Evolutionary conservation across 2,113 vertebrate genomes (phyloP), one percentile per base, ranked within the genome.

Genomic region (Pristiophorus japonicus): DNA sequence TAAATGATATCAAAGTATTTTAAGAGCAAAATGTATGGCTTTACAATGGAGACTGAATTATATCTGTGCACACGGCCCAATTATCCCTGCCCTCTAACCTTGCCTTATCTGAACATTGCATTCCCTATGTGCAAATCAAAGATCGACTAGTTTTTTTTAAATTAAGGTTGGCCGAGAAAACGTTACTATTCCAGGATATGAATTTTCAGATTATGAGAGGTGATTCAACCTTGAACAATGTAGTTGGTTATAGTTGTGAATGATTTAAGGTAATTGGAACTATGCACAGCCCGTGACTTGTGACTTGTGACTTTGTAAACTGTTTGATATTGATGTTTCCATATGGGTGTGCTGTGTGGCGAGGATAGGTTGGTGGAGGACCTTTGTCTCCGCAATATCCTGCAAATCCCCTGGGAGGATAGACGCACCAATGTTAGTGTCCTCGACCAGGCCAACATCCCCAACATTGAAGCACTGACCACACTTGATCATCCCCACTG

Each of bases 211-310:
- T 67, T 67, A 8, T 18, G 24, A 67, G 14, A 81, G 2, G 3
- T 42, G 34, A 81, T 4, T 42, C n/a, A 42, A 81, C 14, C 1
- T 81, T n/a, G n/a, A 81, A 81, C 38, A 3, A 24, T 67, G 27
- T 81, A 42, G 75, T 81, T 67, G 66, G 66, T 24, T 67, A 59
- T 22, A 24, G 18, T 67, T 81, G 34, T 38, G n/a, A 38, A 38
- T 81, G n/a, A 81, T 81, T 81, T n/a, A 42, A 81, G 75, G n/a
- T n/a, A 81, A 38, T 81, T 81, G n/a, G n/a, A 81, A n/a, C 38
- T 38, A 34, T 30, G 27, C 70, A 81, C 12, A 16, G n/a, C 4
- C 16, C 75, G 75, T 81, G 75, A 81, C n/a, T 18, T 81, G 30
- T 67, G 66, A 67, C 27, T 75, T 75, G 73, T 75, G 73, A 34